A percentile compares a stretch with the other conserved stretches of the same genome.
phyloP scores from a whole-genome alignment of 2,113 vertebrate species.

The Pyxicephalus adspersus region DNA sequence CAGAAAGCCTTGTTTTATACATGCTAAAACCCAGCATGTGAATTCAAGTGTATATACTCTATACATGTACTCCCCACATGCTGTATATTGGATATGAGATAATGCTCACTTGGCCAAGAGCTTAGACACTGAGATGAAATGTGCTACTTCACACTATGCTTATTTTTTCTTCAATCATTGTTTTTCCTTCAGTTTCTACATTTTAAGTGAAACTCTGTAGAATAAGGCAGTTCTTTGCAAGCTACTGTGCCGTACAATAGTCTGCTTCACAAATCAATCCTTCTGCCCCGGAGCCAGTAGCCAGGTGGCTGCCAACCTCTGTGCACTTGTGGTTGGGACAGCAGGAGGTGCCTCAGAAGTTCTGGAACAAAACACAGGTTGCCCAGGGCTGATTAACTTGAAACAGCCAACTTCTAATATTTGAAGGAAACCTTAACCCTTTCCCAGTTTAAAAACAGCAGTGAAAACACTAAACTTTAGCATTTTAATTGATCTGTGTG shows the following conservation, averaged over 20 bases:
- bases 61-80: too few species aligned
- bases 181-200: slow-evolving; percentile 2
- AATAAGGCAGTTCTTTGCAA: background rate
- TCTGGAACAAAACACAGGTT: slow-evolving; percentile 55
- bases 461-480: background rate
- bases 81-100: too few species aligned
- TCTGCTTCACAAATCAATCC: slow-evolving; percentile 42
- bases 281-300: slow-evolving; percentile 49
- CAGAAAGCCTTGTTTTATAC: too few species aligned
- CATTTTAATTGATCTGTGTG: too few species aligned
- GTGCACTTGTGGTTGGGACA: slow-evolving; percentile 49
- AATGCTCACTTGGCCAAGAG: too few species aligned
- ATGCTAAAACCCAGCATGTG: too few species aligned
- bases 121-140: too few species aligned
- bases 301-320: slow-evolving; percentile 50
- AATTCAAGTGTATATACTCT: too few species aligned
- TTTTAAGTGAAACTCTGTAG: slow-evolving; percentile 21
- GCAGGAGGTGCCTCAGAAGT: slow-evolving; percentile 52
- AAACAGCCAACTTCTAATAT: slow-evolving; percentile 30
- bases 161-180: background rate
- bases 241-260: slow-evolving; percentile 30
- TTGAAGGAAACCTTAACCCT: slow-evolving; percentile 32
- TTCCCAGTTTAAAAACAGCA: background rate
- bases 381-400: slow-evolving; percentile 35
- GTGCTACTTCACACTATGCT: background rate